Evolutionary conservation across 2,113 vertebrate species (phyloP), one percentile per base, ranked within the genome.

Genomic region (Pterocles gutturalis): DNA sequence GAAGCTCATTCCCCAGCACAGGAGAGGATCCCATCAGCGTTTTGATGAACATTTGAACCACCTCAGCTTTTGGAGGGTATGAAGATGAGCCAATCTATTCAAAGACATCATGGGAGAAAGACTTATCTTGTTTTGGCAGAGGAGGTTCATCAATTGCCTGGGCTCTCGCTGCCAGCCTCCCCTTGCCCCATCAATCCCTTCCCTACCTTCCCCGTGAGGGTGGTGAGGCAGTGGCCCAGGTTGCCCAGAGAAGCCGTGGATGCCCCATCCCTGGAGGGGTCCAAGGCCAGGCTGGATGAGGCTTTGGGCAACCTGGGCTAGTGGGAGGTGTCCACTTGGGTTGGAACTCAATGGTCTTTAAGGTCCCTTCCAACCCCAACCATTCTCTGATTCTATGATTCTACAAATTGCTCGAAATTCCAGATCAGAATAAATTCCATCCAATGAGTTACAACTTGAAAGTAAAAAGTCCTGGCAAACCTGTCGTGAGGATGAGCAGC

Each of bases 401-500:
- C 38, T 41, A 41, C 0, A 0, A 5, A 29, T 13, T 24, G 1
- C 34, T 19, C 24, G 33, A 31, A 65, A 72, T 41, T 76, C 88
- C 1, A 31, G 1, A 69, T 38, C 66, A 16, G 64, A 8, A 7
- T 5, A 19, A 69, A 57, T 8, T 1, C 5, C 1, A 4, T 1
- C 1, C 43, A 25, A 49, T 0, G 53, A 77, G 57, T 1, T 34
- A 5, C 13, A 72, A 25, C 36, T 3, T 1, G 10, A 7, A 34
- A 34, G 15, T 3, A 7, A n/a, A 58, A 48, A 46, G 55, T 51
- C 72, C 3, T 6, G 25, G 7, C 7, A 38, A 26, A 13, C 1
- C 2, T 2, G 22, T 2, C 5, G 0, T 0, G 0, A 55, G 51
- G 34, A 43, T 0, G 9, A 53, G 83, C 77, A 41, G 17, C 5